Conservation (phyloP, 2,113 vertebrate genomes). For the Lamprologus sp. region DNA sequence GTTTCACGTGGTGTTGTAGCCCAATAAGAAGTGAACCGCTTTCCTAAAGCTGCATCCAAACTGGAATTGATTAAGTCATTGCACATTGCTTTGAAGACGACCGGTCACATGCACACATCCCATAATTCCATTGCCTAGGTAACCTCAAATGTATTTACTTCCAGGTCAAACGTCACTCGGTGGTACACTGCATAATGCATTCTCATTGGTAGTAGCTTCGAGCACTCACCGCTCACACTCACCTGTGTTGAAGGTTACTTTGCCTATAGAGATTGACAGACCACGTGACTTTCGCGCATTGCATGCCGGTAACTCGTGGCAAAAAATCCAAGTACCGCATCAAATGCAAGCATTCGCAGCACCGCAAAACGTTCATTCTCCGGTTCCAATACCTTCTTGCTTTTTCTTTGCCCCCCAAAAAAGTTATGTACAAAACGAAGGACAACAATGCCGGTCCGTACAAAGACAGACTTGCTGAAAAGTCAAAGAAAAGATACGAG, state of each 20-base stretch:
- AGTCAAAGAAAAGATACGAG: too few relatives aligned
- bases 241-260: neutral
- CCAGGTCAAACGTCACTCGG: neutral
- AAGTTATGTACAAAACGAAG: too few relatives aligned
- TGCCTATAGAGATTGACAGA: too few relatives aligned
- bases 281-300: too few relatives aligned
- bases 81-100: neutral
- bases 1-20: neutral
- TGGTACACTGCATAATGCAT: rapidly evolving
- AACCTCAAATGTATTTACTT: neutral
- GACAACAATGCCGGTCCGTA: too few relatives aligned
- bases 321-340: too few relatives aligned
- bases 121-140: neutral
- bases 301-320: too few relatives aligned
- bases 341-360: too few relatives aligned
- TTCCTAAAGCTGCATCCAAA: neutral
- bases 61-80: neutral
- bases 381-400: too few relatives aligned
- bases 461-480: too few relatives aligned
- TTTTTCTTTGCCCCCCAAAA: too few relatives aligned
- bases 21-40: neutral
- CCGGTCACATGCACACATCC: neutral
- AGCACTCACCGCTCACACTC: neutral
- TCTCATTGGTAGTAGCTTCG: neutral
- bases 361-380: too few relatives aligned